Evolutionary conservation across 2,888 invertebrate species (phyloP).

Genomic region (Eupithecia subfuscata): DNA sequence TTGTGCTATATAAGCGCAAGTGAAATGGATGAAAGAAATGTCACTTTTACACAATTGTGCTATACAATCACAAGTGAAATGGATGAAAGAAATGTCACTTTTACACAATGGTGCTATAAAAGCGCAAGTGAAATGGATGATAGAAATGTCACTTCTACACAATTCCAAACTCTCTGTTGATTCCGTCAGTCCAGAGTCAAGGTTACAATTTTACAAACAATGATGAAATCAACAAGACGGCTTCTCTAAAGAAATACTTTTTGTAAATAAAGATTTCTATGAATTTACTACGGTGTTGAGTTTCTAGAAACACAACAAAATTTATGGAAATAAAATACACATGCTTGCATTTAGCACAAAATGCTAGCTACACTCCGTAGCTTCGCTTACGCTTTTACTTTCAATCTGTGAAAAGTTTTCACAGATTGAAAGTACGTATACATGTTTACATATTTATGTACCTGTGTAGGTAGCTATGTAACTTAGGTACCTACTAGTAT

Average conservation of each 20-base stretch:
- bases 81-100: background rate
- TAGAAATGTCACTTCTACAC: background rate
- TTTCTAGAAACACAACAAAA: slow-evolving; percentile 10
- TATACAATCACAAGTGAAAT: background rate
- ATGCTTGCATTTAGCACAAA: background rate
- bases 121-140: background rate
- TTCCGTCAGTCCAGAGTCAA: slow-evolving; percentile 26
- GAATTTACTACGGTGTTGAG: slow-evolving; percentile 25
- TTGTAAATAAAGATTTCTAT: slow-evolving; percentile 31
- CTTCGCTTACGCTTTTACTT: background rate
- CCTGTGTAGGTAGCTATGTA: no score
- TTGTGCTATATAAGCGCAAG: background rate
- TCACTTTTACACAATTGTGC: background rate
- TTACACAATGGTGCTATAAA: background rate
- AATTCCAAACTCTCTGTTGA: slow-evolving; percentile 13
- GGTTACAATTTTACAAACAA: slow-evolving; percentile 15
- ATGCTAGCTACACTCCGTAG: background rate
- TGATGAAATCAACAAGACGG: slow-evolving; percentile 24
- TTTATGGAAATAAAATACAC: background rate
- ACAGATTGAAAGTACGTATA: no score
- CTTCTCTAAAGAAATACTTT: slow-evolving; percentile 18
- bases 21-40: background rate
- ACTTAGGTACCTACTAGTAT: no score
- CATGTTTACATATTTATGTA: background rate
- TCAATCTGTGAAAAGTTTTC: no score